These are phyloP conservation scores for Psophia crepitans DNA, from an alignment of 2,113 vertebrate genomes.

Conservation along the genomic window DNA sequence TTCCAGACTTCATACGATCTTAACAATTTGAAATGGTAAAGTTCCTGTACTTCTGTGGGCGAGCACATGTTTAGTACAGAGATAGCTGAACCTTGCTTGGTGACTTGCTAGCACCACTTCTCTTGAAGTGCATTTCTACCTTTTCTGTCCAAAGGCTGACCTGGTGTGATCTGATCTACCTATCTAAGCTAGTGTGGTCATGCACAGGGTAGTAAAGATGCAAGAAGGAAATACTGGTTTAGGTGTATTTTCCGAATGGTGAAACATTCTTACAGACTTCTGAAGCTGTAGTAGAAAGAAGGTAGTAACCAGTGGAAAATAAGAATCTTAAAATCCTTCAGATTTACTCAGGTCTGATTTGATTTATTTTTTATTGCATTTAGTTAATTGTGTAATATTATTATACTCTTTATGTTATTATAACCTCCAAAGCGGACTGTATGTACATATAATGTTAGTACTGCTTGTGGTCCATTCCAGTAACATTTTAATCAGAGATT, in stretches of 20 bases:
- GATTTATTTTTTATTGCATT: constrained; percentile 26
- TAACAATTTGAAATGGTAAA: not conserved
- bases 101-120: not conserved
- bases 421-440: not conserved
- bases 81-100: not conserved
- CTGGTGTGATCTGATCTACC: not conserved
- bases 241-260: not conserved
- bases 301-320: not conserved
- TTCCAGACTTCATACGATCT: not conserved
- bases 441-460: constrained; percentile 6
- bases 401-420: constrained; percentile 17
- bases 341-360: constrained; percentile 1
- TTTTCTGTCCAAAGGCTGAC: not conserved
- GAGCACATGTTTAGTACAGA: not conserved
- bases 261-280: not conserved
- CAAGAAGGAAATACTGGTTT: not conserved
- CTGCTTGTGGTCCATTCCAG: constrained; percentile 32
- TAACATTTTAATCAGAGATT: constrained; percentile 55
- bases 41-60: not conserved
- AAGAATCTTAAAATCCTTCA: not conserved
- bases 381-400: constrained; percentile 43
- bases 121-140: not conserved
- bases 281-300: not conserved
- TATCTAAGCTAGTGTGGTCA: not conserved
- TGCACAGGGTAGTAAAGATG: not conserved